Evolutionary conservation across 2,888 invertebrate genomes (phyloP), one percentile per base, ranked within the genome.

Genomic region (Pteria penguin): DNA sequence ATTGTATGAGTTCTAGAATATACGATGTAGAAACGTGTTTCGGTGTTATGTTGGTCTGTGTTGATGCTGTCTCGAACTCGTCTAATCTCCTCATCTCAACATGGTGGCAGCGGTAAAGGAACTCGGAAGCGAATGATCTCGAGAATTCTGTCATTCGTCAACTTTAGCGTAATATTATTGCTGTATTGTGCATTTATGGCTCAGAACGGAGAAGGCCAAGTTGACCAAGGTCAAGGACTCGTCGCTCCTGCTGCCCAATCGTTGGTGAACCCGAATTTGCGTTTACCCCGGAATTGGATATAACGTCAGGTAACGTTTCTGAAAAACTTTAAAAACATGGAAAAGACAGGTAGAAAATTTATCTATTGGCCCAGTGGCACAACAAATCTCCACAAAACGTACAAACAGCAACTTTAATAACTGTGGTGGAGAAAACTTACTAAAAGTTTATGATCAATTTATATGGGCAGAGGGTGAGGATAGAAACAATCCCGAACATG

Each of bases 261-360:
- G 5, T 11, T 36, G 45, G 45, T 72, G 18, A 73, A 67, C 67
- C 55, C 61, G 4, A 67, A 73, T 60, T 31, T 73, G 22, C 36
- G 67, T 18, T 45, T 73, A 52, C 61, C 29, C 60, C 67, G 27
- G 73, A 73, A 52, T 54, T 73, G 24, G 61, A 73, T 29, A 29
- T 60, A 26, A 24, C 24, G 2, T 58, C 68, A 24, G 62, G 74
- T 18, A 74, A 74, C 36, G 54, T 69, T 0, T 55, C 61, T 1
- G 54, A 68, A 33, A 68, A 69, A n/a, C n/a, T 32, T 62, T 58
- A 26, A 55, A 68, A 14, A 62, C 62, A n/a, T 72, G 71, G 71
- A 72, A 63, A 55, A 62, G 71, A 11, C 62, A 63, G 24, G 33
- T 72, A 55, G 72, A 70, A 72, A 27, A 57, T 63, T 18, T 63